Conservation (phyloP, 2,113 vertebrate genomes). For the Chascanopsetta lugubris region DNA sequence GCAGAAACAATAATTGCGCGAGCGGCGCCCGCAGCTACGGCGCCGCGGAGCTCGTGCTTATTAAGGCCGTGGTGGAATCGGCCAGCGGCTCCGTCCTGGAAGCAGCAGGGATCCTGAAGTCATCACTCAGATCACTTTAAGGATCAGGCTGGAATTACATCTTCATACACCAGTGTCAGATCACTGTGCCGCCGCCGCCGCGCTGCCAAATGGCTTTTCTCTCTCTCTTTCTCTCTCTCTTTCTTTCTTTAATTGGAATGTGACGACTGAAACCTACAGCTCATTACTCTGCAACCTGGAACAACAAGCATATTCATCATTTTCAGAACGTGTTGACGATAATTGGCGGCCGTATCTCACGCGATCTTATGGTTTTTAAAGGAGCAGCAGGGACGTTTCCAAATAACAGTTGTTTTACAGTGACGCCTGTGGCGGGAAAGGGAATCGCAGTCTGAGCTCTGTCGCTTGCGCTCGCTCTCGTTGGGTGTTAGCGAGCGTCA, state of each 20-base stretch:
- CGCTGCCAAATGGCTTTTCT: constrained; percentile 33
- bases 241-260: constrained; percentile 39
- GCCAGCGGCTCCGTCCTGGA: constrained; percentile 58
- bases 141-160: constrained; percentile 59
- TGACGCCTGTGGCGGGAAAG: no score
- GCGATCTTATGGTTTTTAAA: no score
- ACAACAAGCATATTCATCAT: neutral
- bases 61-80: constrained; percentile 69
- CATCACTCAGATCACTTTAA: constrained; percentile 67
- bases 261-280: constrained; percentile 34
- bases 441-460: no score
- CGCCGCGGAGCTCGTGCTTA: constrained; percentile 73
- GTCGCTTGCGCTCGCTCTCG: no score
- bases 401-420: no score
- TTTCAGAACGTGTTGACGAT: no score
- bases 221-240: no score
- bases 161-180: constrained; percentile 55
- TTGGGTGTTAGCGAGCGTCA: no score
- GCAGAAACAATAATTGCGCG: constrained; percentile 90
- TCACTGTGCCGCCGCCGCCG: constrained; percentile 44
- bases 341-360: no score
- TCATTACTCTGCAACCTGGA: constrained; percentile 44
- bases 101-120: constrained; percentile 72
- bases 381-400: no score
- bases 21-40: constrained; percentile 86